phyloP scores from a whole-genome alignment of 2,888 invertebrate genomes.

The Rugalucina vietnamica region DNA sequence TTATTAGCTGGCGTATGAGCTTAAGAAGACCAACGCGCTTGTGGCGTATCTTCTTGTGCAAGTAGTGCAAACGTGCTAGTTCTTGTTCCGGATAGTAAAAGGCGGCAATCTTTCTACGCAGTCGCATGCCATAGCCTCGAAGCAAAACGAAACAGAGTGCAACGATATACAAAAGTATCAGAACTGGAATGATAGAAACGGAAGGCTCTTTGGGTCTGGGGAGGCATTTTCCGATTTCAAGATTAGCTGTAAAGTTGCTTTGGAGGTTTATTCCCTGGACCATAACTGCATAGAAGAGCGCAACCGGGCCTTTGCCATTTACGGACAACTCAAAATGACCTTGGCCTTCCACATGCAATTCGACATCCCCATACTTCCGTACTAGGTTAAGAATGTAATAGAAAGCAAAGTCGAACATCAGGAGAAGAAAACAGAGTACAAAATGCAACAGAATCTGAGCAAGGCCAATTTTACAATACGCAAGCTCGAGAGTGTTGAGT shows the following conservation, averaged over 20 bases:
- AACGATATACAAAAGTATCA: conserved; percentile 57
- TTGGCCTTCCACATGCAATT: conserved; percentile 59
- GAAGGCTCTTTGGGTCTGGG: conserved; percentile 59
- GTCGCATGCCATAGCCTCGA: conserved; percentile 61
- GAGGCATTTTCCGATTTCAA: conserved; percentile 62
- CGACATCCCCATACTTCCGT: conserved; percentile 65
- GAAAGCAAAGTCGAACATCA: conserved; percentile 73
- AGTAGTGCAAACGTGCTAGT: conserved; percentile 52
- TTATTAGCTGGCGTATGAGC: conserved; percentile 59
- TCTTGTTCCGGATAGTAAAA: conserved; percentile 66
- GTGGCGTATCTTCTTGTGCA: conserved; percentile 65
- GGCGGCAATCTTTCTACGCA: conserved; percentile 60
- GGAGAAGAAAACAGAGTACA: conserved; percentile 61
- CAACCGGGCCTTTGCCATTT: conserved; percentile 59
- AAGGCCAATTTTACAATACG: conserved; percentile 66
- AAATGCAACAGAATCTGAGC: conserved; percentile 69
- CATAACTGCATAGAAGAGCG: conserved; percentile 53
- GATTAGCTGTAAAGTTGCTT: conserved; percentile 28
- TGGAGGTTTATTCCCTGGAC: conserved; percentile 49
- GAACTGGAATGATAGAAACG: conserved; percentile 41
- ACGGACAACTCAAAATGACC: conserved; percentile 43
- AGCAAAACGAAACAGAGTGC: conserved; percentile 55
- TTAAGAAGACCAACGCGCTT: conserved; percentile 57
- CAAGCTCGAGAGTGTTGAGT: conserved; percentile 66
- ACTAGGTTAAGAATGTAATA: conserved; percentile 74